A percentile compares a stretch with the other conserved stretches of the same genome.
phyloP scores from a whole-genome alignment of 2,797 vertebrate genomes.

The Alca torda region DNA sequence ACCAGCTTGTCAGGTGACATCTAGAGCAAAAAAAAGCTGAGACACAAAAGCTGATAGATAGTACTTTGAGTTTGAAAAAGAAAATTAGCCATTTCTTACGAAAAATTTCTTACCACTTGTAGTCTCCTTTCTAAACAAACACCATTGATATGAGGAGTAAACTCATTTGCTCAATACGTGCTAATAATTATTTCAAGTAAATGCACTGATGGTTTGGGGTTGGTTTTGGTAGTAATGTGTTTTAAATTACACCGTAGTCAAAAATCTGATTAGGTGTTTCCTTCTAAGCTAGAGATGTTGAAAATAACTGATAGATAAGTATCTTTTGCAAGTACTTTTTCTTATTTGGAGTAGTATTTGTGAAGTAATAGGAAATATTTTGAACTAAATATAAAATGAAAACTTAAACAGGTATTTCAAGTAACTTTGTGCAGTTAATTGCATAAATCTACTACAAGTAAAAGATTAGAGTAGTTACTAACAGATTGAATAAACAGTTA shows the following conservation, averaged over 20 bases:
- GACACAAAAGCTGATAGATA: background rate
- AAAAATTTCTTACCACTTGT: background rate
- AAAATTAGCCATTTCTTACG: background rate
- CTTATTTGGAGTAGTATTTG: conserved; percentile 39
- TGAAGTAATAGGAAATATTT: conserved; percentile 33
- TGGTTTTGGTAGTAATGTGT: background rate
- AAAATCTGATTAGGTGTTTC: conserved; percentile 16
- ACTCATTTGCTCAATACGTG: background rate
- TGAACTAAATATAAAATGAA: conserved; percentile 16
- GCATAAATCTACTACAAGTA: background rate
- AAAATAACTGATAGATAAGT: conserved; percentile 2
- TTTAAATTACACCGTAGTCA: background rate
- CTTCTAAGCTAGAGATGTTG: conserved; percentile 5
- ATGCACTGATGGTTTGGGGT: conserved; percentile 4
- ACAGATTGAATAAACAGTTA: background rate
- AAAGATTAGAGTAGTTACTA: conserved; percentile 31
- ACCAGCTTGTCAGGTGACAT: background rate
- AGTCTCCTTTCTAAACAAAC: background rate
- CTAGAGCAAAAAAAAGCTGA: too few relatives aligned
- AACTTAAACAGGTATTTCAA: background rate
- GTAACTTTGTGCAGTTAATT: background rate
- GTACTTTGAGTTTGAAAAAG: background rate
- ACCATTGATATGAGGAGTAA: background rate
- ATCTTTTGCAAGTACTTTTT: conserved; percentile 30
- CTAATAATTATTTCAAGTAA: conserved; percentile 28